Conservation (phyloP, 1,140 invertebrate species). For the Sycophaga agraensis region DNA sequence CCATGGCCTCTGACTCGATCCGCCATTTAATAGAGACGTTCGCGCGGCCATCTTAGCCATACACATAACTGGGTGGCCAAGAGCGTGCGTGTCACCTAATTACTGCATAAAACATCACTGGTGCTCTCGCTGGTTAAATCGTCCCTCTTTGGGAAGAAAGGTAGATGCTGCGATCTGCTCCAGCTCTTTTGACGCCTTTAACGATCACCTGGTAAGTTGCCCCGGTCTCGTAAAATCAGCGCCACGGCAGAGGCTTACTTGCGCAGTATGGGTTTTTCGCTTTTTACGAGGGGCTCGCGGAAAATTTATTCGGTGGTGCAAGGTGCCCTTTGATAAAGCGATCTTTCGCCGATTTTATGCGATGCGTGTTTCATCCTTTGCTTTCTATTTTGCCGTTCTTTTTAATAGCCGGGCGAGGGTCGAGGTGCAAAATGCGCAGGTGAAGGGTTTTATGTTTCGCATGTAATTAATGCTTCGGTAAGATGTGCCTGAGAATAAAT, state of each 20-base stretch:
- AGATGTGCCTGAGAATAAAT: too few species aligned
- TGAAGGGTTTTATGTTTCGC: background rate
- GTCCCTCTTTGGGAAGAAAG: background rate
- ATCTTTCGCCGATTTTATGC: conserved; percentile 1
- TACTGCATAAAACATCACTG: conserved; percentile 1
- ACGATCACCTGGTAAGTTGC: conserved; percentile 29
- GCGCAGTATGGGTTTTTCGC: conserved; percentile 6
- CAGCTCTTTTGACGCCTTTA: conserved; percentile 31
- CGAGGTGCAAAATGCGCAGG: background rate
- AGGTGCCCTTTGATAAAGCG: conserved; percentile 5
- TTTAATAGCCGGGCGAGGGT: background rate
- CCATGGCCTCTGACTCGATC: conserved; percentile 17
- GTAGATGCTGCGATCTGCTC: background rate
- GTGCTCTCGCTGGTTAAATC: background rate
- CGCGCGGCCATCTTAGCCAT: conserved; percentile 21
- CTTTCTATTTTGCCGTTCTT: background rate
- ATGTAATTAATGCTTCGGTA: background rate
- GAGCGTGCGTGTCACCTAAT: conserved; percentile 28
- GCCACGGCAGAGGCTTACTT: background rate
- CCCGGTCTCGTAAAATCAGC: conserved; percentile 11
- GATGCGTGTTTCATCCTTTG: background rate
- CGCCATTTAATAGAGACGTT: conserved; percentile 32
- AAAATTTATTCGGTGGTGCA: conserved; percentile 7
- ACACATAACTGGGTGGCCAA: conserved; percentile 7
- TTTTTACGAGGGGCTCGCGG: conserved; percentile 2